A percentile compares a stretch with the other conserved stretches of the same genome.
phyloP scores from a whole-genome alignment of 2,797 vertebrate species.

The Silurus aristotelis region DNA sequence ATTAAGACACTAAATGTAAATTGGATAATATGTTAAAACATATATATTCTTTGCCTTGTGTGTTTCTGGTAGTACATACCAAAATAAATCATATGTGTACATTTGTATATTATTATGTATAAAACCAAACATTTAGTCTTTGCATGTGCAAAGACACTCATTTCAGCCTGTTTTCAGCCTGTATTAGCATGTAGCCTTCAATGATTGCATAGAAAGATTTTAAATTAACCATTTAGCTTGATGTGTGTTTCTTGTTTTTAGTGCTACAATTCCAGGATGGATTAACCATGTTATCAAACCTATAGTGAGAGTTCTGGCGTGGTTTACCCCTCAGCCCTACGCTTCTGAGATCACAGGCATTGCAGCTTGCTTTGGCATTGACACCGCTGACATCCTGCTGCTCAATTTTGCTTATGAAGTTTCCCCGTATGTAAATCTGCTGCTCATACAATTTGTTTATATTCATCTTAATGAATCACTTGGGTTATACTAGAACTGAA shows the following conservation, averaged over 20 bases:
- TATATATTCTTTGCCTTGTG: not conserved
- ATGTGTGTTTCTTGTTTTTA: constrained; percentile 55
- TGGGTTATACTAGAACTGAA: too few species aligned
- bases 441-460: not conserved
- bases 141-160: too few species aligned
- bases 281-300: constrained; percentile 73
- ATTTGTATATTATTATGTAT: not conserved
- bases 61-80: not conserved
- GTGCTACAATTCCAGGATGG: constrained; percentile 83
- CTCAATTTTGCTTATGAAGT: constrained; percentile 91
- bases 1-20: not conserved
- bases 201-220: not conserved
- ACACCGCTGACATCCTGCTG: constrained; percentile 78
- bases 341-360: constrained; percentile 83
- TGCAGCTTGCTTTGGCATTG: constrained; percentile 67
- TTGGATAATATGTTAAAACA: not conserved
- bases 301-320: constrained; percentile 68
- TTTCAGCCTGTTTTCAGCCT: not conserved
- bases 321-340: constrained; percentile 79
- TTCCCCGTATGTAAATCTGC: constrained; percentile 80
- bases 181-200: not conserved
- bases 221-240: not conserved
- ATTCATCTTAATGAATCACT: too few species aligned
- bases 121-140: not conserved
- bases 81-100: not conserved